Base-by-base conservation (phyloP, 2,888 invertebrate species). In the Tuta absoluta region DNA sequence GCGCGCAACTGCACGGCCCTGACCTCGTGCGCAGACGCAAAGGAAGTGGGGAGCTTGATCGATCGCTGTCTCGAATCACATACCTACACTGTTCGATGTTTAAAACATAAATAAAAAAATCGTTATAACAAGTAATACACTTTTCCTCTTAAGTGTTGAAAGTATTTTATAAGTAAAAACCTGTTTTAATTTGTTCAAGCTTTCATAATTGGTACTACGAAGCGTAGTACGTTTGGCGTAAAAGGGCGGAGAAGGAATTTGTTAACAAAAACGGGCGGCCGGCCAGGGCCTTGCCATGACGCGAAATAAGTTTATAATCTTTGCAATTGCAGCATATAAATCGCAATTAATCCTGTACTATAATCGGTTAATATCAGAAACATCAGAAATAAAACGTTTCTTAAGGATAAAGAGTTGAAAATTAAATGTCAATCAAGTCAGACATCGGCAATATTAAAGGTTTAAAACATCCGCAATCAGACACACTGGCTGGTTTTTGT, bases 401-500 rank as follows among this genome's bases (percentile, higher is more conserved):
- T 51, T 63, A 65, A 63, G 68, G 72, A 67, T 71, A 70, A 69
- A 78, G 75, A 73, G 77, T 72, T 74, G 73, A 77, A 73, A 79
- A 76, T 78, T 74, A 76, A 76, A 72, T 74, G 78, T 80, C 78
- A 79, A 78, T 80, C 75, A 77, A 71, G 71, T 74, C 65, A 65
- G 75, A 75, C 76, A 73, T 76, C 72, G 73, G 72, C 72, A 72
- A 72, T 75, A 65, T 65, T 63, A 79, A 81, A 80, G 78, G 78
- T 81, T 77, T 72, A 74, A 79, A 77, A 73, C 75, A 78, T 80
- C 70, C 71, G 71, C 72, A 65, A 75, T 70, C 75, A 72, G 73
- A 70, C 73, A 69, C 75, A 68, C 72, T 69, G 76, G 71, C 75
- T 72, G 71, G 74, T 90, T 91, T 89, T 91, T 91, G 85, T 78